These are phyloP conservation scores for Thalassaphorura encarpata DNA, from an alignment of 1,140 invertebrate species.

Conservation along the genomic window DNA sequence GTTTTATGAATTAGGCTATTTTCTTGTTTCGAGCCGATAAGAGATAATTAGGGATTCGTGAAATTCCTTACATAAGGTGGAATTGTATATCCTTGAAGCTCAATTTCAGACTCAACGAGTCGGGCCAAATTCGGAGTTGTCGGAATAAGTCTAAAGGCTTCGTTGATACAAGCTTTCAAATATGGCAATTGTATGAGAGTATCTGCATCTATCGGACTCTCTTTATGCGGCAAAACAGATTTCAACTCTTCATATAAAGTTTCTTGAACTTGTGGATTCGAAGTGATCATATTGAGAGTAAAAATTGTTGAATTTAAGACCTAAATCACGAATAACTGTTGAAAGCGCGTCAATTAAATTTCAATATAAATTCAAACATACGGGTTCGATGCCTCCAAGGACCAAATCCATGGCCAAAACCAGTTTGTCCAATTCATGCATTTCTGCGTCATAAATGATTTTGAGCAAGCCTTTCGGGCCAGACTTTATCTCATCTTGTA, in stretches of 20 bases:
- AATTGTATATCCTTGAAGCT: constrained; percentile 61
- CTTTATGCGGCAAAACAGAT: constrained; percentile 42
- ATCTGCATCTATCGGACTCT: constrained; percentile 47
- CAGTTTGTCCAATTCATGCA: constrained; percentile 69
- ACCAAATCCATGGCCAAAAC: constrained; percentile 76
- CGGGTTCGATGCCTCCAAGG: constrained; percentile 73
- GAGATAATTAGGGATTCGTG: constrained; percentile 7
- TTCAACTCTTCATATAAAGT: constrained; percentile 62
- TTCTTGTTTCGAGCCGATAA: too few relatives aligned
- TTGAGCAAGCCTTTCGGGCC: neutral
- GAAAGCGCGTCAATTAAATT: neutral
- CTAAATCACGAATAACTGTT: too few relatives aligned
- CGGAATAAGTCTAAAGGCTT: constrained; percentile 71
- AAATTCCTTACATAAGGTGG: constrained; percentile 59
- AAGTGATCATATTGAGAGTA: constrained; percentile 4
- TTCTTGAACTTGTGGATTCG: constrained; percentile 44
- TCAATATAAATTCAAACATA: constrained; percentile 36
- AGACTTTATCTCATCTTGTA: neutral
- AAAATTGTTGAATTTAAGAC: constrained; percentile 4
- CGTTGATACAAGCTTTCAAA: constrained; percentile 72
- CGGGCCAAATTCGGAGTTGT: constrained; percentile 72
- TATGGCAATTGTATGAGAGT: constrained; percentile 55
- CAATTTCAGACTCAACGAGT: constrained; percentile 62
- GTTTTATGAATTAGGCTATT: neutral
- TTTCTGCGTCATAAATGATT: constrained; percentile 42